These are phyloP conservation scores for Resseliella maxima DNA, from an alignment of 2,888 invertebrate genomes.

Conservation along the genomic window DNA sequence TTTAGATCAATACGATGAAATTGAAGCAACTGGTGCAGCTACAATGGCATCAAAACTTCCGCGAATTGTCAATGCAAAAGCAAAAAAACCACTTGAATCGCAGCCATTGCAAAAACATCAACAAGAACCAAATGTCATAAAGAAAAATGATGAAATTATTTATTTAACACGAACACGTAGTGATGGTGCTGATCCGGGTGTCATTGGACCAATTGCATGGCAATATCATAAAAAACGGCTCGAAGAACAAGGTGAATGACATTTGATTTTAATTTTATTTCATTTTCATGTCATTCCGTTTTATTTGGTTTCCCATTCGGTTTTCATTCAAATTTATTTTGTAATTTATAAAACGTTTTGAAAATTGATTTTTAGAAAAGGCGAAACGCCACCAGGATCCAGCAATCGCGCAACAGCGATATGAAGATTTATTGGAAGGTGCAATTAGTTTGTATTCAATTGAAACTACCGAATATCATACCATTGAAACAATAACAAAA, in stretches of 20 bases:
- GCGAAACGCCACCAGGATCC: slow-evolving; percentile 66
- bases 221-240: slow-evolving; percentile 80
- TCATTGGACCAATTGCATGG: slow-evolving; percentile 87
- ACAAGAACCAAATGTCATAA: background rate
- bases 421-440: slow-evolving; percentile 67
- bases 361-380: slow-evolving; percentile 56
- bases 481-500: slow-evolving; percentile 61
- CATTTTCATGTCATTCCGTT: background rate
- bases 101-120: background rate
- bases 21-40: slow-evolving; percentile 59
- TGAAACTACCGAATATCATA: slow-evolving; percentile 65
- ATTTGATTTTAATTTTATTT: background rate
- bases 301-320: background rate
- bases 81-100: background rate
- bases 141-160: slow-evolving; percentile 59
- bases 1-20: slow-evolving; percentile 69
- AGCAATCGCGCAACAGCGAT: slow-evolving; percentile 65
- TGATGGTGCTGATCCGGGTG: slow-evolving; percentile 82
- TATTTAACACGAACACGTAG: slow-evolving; percentile 73
- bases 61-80: slow-evolving; percentile 58
- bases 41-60: slow-evolving; percentile 60
- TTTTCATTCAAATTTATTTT: no score
- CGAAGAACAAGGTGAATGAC: slow-evolving; percentile 68
- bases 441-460: slow-evolving; percentile 67
- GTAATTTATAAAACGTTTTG: background rate